Base-by-base conservation (phyloP, 1,140 invertebrate genomes). In the Aricia agestis region DNA sequence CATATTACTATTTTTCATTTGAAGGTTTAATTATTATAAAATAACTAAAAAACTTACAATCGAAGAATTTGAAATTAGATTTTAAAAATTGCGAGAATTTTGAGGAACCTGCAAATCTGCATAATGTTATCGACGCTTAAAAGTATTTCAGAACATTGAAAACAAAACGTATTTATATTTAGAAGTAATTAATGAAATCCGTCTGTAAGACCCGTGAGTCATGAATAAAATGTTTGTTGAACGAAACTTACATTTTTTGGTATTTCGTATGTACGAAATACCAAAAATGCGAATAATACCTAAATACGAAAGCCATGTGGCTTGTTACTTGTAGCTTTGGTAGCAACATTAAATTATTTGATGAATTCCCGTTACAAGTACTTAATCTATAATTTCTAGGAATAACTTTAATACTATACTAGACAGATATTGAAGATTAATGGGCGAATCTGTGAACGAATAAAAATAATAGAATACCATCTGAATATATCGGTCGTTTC, bases 401-500 rank as follows among this genome's bases (percentile, higher is more conserved):
- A 89, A 87, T 78, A 52, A 52, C 72, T 73, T 72, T 74, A 78
- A 82, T 80, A 74, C 77, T 77, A 81, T 79, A 80, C 59, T 76
- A 80, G 80, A 76, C 80, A 80, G 78, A 83, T 81, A 74, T 77
- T 77, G 69, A 74, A 83, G 84, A 89, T 88, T 89, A 88, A 88
- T 86, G 84, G 79, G 76, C 86, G 81, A 87, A 89, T 83, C 85
- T 84, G 85, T 87, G 82, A 85, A 87, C 86, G 84, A 89, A 89
- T 89, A 90, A 90, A 90, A 90, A 91, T 89, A 91, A 91, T 89
- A 91, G 87, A 89, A 89, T 89, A 86, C 88, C 86, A 84, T 89
- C 88, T 89, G 88, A 90, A 90, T 90, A 89, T 82, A 84, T 82
- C 83, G 80, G 80, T 79, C 82, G 85, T 87, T 90, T 90, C 88